These are phyloP conservation scores for Lycopodina hypogea DNA, from an alignment of 37 sponge, comb jelly and placozoan species.

Conservation along the genomic window DNA sequence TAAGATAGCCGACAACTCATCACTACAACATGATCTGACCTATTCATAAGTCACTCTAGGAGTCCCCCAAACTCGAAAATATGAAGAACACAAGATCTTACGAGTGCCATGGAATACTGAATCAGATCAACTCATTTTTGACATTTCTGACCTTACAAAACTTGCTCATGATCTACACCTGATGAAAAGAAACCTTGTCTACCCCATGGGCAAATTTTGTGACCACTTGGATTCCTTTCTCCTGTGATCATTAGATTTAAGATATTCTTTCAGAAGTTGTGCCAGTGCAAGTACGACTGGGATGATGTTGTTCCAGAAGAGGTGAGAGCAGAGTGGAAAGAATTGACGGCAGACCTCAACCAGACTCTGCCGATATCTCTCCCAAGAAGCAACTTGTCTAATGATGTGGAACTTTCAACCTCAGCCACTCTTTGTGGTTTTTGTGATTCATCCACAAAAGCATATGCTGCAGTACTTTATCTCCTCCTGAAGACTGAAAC, in stretches of 20 bases:
- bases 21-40: slow-evolving; percentile 16
- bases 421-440: slow-evolving; percentile 48
- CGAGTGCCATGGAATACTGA: slow-evolving; percentile 44
- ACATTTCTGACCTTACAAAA: slow-evolving; percentile 12
- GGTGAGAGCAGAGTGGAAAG: slow-evolving; percentile 31
- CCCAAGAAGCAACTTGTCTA: slow-evolving; percentile 32
- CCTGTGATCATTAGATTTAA: slow-evolving; percentile 55
- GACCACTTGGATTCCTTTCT: slow-evolving; percentile 57
- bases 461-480: slow-evolving; percentile 60
- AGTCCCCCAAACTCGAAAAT: neutral
- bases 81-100: slow-evolving; percentile 45
- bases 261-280: slow-evolving; percentile 50
- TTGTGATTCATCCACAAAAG: slow-evolving; percentile 50
- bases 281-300: slow-evolving; percentile 42
- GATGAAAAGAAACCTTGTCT: slow-evolving; percentile 40
- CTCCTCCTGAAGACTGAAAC: slow-evolving; percentile 17
- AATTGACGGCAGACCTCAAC: slow-evolving; percentile 18
- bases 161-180: slow-evolving; percentile 24
- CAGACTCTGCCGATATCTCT: slow-evolving; percentile 18
- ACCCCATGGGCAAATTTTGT: slow-evolving; percentile 44
- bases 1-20: neutral
- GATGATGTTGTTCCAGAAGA: slow-evolving; percentile 29
- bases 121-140: slow-evolving; percentile 43
- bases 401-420: neutral
- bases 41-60: slow-evolving; percentile 30